phyloP scores from a whole-genome alignment of 2,888 invertebrate genomes.

The Globia sparganii region DNA sequence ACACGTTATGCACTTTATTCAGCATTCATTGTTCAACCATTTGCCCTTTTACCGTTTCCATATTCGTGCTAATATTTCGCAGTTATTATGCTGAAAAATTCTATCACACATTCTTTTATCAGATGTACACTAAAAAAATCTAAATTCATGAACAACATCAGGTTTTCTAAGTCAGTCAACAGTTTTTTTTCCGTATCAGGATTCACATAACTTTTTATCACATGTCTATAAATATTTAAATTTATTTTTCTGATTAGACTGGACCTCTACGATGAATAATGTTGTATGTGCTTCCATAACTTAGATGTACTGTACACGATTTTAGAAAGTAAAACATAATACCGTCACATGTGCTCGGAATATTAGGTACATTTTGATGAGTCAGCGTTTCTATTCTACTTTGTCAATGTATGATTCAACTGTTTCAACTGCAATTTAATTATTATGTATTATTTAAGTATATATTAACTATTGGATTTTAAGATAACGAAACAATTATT shows the following conservation, averaged over 20 bases:
- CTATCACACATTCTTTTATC: slow-evolving; percentile 15
- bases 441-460: too few species aligned
- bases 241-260: slow-evolving; percentile 27
- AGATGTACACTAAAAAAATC: neutral
- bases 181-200: slow-evolving; percentile 19
- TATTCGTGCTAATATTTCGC: neutral
- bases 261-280: slow-evolving; percentile 9
- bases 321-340: slow-evolving; percentile 73
- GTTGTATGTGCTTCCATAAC: slow-evolving; percentile 16
- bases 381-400: slow-evolving; percentile 71
- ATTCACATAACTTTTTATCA: slow-evolving; percentile 34
- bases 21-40: slow-evolving; percentile 9
- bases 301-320: slow-evolving; percentile 62
- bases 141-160: slow-evolving; percentile 35
- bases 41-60: neutral
- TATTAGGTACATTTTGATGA: slow-evolving; percentile 70
- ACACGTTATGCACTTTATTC: slow-evolving; percentile 8
- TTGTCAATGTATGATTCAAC: slow-evolving; percentile 76
- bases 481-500: too few species aligned
- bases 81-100: slow-evolving; percentile 11
- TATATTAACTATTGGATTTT: too few species aligned
- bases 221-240: slow-evolving; percentile 36
- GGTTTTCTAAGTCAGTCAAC: slow-evolving; percentile 16
- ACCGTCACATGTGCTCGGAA: slow-evolving; percentile 58
- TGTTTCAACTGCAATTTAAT: slow-evolving; percentile 59